Evolutionary conservation across 2,113 vertebrate genomes (phyloP), one percentile per base, ranked within the genome.

Genomic region (Anthoscopus minutus): DNA sequence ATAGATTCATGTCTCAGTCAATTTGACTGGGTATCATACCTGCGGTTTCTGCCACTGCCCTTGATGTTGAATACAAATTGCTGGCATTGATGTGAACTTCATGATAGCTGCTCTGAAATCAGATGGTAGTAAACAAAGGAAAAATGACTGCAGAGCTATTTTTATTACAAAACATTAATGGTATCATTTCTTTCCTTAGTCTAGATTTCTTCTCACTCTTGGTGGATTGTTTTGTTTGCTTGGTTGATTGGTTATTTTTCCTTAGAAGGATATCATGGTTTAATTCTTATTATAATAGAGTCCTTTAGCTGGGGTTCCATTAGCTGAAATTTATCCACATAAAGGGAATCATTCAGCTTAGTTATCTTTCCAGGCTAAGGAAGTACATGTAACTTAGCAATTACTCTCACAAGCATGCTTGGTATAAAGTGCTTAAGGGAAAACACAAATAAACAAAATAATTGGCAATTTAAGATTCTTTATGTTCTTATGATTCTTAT

Each of bases 371-470:
- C 17, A 83, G 40, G 56, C 31, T 71, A 47, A 80, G 64, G 19
- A 73, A 70, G 20, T 54, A 74, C 20, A 37, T 66, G 21, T 33
- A 89, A 93, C 27, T 78, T 87, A 53, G 38, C 42, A 88, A 89
- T 81, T 69, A 73, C 58, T 81, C 79, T 81, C 35, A 70, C 10
- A 70, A 93, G 47, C 3, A 25, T 48, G 12, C 5, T 72, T 93
- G 11, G 10, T 53, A 57, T 45, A 57, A 62, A 71, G 10, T 37
- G 61, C 67, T 94, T 48, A 86, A 82, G 58, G 54, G 31, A 27
- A 89, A 94, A 67, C 42, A 86, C 38, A 88, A 86, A 82, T 51
- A 92, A 81, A 82, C 24, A 89, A 80, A 89, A 89, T 54, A 67
- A 89, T 76, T 93, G 45, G 14, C 11, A 62, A 72, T 53, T 80